Evolutionary conservation across 1,140 invertebrate genomes (phyloP), one percentile per base, ranked within the genome.

Genomic region (Meteorus sp.): DNA sequence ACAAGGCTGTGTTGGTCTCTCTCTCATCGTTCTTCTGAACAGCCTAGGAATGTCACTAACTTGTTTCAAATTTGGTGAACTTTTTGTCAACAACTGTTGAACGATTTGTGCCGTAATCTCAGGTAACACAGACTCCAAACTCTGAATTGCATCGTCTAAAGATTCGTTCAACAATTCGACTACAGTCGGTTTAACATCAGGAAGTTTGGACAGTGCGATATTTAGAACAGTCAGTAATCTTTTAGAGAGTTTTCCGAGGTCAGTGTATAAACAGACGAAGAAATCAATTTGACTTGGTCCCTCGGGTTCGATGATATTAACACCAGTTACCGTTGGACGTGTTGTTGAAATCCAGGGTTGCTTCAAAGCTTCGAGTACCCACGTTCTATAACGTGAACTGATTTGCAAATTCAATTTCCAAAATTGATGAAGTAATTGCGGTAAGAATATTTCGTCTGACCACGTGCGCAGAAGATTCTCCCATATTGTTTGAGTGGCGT

Each of bases 1-100:
- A 56, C 91, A 93, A 43, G 88, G 85, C 68, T 89, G 89, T 1
- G 86, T 87, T 0, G 93, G 93, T 39, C 88, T 82, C 64, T 92
- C 93, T 65, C 93, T 84, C 77, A 97, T 98, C 0, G 95, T 98
- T 72, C 94, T 87, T 67, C 95, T 83, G 76, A 95, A 98, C 27
- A 97, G 78, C 64, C 95, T 83, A 25, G 95, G 95, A 81, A 97
- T 93, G 71, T 97, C 93, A 63, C 86, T 90, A 2, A 97, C 92
- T 83, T 88, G 86, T 70, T 88, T 86, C 57, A 89, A 79, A 56
- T 85, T 81, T 23, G 76, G 68, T 54, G 82, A 75, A 72, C 82
- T 85, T 69, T 84, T 79, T 2, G 79, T 74, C 62, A 81, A 80
- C 6, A 88, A 67, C 75, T 85, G 83, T 44, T 81, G 76, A 0